Evolutionary conservation across 2,113 vertebrate species (phyloP).

Genomic region (Myiagra hebetior): DNA sequence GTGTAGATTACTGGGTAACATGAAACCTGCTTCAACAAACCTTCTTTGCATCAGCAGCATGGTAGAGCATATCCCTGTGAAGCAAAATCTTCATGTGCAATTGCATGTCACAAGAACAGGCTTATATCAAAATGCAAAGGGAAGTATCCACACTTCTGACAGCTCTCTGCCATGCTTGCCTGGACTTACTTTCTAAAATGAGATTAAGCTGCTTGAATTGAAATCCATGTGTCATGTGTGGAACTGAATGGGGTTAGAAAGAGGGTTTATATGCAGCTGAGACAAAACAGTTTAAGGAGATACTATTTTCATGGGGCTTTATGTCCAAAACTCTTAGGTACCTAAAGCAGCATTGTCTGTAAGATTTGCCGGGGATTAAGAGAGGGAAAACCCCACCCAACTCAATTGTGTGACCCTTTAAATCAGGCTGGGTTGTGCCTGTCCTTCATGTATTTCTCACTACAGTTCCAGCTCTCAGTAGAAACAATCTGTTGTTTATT

Average conservation of each 20-base stretch:
- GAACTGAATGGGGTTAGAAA: not conserved
- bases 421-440: not conserved
- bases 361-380: not conserved
- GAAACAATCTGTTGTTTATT: not conserved
- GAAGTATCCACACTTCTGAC: not conserved
- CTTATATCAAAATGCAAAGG: not conserved
- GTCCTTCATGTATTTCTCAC: not conserved
- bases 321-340: not conserved
- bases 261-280: not conserved
- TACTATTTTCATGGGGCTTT: not conserved
- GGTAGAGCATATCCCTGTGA: not conserved
- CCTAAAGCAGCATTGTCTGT: not conserved
- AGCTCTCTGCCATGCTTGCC: not conserved
- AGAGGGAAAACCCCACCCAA: not conserved
- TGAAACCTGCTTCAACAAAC: not conserved
- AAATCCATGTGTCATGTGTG: not conserved
- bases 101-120: not conserved
- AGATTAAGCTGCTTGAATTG: conserved; percentile 14
- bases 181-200: not conserved
- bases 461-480: not conserved
- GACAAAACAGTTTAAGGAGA: not conserved
- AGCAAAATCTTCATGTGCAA: not conserved
- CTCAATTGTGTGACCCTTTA: not conserved
- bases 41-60: not conserved
- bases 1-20: not conserved